Base-by-base conservation (phyloP, 1,140 invertebrate genomes). In the Brachionus rubens region DNA sequence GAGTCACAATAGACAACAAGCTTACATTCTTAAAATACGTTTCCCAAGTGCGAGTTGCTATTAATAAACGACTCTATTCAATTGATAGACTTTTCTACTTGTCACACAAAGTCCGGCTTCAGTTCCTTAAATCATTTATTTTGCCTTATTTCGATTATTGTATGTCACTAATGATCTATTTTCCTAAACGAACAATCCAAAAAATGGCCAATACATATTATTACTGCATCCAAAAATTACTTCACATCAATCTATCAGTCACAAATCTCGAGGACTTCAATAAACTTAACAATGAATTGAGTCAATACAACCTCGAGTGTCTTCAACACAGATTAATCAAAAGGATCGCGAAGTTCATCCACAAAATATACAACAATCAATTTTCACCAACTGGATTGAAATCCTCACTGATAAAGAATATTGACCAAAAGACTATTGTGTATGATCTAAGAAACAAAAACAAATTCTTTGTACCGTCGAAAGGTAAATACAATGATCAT, bases 201-300 rank as follows among this genome's bases (percentile, higher is more conserved):
- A 36, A 36, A 36, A 5, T 36, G 9, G 33, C 33, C 9, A 36
- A 36, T 36, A 36, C 50, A 1, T 24, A 54, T 54, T 54, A 54
- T 54, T 54, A 54, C 26, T 54, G 50, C 24, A 54, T 54, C 10
- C 26, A 7, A 7, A 54, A 54, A 54, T 24, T 54, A 2, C 6
- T 54, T 0, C 50, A 54, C 50, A 21, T 54, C 26, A 6, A 54
- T 9, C 7, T 54, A 2, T 24, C 50, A 26, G 24, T 54, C 6
- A 24, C 50, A 26, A 54, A 54, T 54, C 26, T 54, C 19, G 54
- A 59, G n/a, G 54, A 59, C n/a, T 59, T 59, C 36, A 59, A 59
- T 9, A 59, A 30, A 16, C n/a, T 59, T 12, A 59, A 59, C 36
- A 59, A 33, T 33, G 36, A 59, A 59, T 36, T 59, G 16, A 59